phyloP scores from a whole-genome alignment of 2,888 invertebrate species.

The Linnaemya vulpina region DNA sequence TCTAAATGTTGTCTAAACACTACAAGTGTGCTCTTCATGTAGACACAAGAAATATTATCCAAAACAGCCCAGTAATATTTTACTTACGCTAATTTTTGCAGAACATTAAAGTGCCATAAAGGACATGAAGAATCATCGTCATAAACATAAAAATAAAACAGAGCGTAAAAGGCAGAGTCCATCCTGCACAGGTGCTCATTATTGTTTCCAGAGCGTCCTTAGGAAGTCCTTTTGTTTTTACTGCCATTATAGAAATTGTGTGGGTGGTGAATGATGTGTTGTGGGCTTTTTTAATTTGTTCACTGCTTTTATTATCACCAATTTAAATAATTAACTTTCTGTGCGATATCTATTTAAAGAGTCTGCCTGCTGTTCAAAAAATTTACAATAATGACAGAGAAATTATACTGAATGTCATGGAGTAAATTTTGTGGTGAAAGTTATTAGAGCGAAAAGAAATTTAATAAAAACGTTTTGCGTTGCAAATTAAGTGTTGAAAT shows the following conservation, averaged over 20 bases:
- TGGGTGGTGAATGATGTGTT: neutral
- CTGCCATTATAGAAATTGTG: neutral
- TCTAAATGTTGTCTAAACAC: no score
- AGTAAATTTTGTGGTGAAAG: constrained; percentile 68
- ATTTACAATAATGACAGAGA: constrained; percentile 61
- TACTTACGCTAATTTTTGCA: constrained; percentile 60
- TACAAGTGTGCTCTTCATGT: neutral
- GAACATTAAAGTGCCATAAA: constrained; percentile 66
- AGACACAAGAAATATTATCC: neutral
- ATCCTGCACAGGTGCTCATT: constrained; percentile 59
- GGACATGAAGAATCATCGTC: constrained; percentile 43
- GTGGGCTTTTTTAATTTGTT: constrained; percentile 58
- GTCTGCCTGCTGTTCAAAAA: constrained; percentile 28
- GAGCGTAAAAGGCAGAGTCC: constrained; percentile 54
- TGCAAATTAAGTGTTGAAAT: constrained; percentile 46
- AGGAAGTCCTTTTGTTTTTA: neutral
- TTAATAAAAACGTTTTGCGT: constrained; percentile 14
- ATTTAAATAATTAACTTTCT: constrained; percentile 70
- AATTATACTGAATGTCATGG: constrained; percentile 65
- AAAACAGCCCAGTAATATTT: neutral
- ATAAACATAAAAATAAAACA: constrained; percentile 62
- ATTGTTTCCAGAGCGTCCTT: neutral
- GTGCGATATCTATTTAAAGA: constrained; percentile 35
- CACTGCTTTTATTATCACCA: constrained; percentile 62
- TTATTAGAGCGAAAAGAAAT: constrained; percentile 46